Evolutionary conservation across 2,113 vertebrate species (phyloP).

Genomic region (Syngnathus floridae): DNA sequence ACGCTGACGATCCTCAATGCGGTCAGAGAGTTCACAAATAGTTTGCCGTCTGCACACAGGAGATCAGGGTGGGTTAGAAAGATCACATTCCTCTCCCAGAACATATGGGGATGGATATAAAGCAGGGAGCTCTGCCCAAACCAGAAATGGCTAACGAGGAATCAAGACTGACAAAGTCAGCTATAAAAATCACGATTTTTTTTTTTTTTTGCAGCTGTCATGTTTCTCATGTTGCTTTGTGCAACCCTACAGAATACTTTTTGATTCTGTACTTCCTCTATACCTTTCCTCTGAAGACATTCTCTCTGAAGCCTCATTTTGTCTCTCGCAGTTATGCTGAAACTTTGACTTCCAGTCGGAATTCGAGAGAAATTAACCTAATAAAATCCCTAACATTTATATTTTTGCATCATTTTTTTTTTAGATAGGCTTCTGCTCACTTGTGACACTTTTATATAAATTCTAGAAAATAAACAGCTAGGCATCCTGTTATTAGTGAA

Average conservation of each 20-base stretch:
- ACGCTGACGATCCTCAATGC: constrained; percentile 18
- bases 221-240: too few species aligned
- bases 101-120: constrained; percentile 10
- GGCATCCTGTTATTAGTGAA: not conserved
- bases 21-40: constrained; percentile 29
- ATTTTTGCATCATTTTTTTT: too few species aligned
- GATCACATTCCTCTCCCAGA: constrained; percentile 41
- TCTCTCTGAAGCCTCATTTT: too few species aligned
- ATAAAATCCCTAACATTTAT: too few species aligned
- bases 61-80: constrained; percentile 45
- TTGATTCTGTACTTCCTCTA: too few species aligned
- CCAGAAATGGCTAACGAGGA: not conserved
- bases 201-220: not conserved
- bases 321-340: not conserved
- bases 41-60: constrained; percentile 29
- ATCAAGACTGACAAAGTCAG: not conserved
- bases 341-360: not conserved
- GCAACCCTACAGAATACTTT: too few species aligned
- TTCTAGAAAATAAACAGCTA: not conserved
- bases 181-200: not conserved
- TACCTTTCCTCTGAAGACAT: too few species aligned
- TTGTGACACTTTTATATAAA: not conserved
- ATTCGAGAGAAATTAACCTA: too few species aligned
- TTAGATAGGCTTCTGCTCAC: not conserved
- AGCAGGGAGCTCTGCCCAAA: not conserved